phyloP scores from a whole-genome alignment of 2,797 vertebrate genomes.

The Periophthalmus magnuspinnatus region DNA sequence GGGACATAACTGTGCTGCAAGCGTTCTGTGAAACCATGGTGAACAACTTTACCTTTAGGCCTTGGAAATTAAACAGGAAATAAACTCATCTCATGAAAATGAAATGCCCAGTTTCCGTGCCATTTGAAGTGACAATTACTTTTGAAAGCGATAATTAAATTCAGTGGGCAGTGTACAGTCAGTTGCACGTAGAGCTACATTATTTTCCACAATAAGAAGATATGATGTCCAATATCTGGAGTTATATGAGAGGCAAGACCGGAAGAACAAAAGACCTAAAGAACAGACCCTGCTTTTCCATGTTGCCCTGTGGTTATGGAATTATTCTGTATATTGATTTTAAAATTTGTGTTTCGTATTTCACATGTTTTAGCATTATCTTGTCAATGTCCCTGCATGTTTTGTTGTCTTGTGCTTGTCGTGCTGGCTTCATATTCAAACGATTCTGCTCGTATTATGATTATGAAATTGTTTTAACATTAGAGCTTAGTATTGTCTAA shows the following conservation, averaged over 20 bases:
- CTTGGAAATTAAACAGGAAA: not conserved
- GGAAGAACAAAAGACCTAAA: too few relatives aligned
- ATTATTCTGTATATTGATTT: not conserved
- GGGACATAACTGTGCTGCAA: not conserved
- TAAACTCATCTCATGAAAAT: not conserved
- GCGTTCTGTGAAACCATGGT: not conserved
- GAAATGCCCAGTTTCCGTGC: not conserved
- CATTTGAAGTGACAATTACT: not conserved
- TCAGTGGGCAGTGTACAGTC: not conserved
- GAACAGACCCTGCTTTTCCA: too few relatives aligned
- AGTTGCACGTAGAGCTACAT: not conserved
- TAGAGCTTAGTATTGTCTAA: too few relatives aligned
- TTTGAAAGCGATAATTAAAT: not conserved
- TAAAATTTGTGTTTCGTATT: not conserved
- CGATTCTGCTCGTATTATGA: too few relatives aligned
- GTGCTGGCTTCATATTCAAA: too few relatives aligned
- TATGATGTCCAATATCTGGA: not conserved
- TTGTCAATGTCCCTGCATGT: too few relatives aligned
- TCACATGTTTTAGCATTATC: too few relatives aligned
- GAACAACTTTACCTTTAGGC: not conserved
- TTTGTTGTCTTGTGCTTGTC: too few relatives aligned
- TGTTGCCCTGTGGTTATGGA: too few relatives aligned
- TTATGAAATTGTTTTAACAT: too few relatives aligned
- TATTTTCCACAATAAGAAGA: not conserved
- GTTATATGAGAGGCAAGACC: not conserved